Evolutionary conservation across 2,113 vertebrate genomes (phyloP).

Genomic region (Budorcas taxicolor): DNA sequence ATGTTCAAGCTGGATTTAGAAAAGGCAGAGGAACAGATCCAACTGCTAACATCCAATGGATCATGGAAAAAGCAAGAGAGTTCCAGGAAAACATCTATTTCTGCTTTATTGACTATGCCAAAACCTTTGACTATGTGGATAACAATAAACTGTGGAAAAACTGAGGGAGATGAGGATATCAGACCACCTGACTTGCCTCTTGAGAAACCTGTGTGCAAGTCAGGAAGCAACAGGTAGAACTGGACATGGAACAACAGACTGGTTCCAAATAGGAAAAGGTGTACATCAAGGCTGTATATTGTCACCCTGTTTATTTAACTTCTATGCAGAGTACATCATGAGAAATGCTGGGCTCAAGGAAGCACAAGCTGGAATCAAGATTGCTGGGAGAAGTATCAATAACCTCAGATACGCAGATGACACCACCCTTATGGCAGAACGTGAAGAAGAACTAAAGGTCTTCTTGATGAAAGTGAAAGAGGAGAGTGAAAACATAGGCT

Average conservation of each 20-base stretch:
- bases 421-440: background rate
- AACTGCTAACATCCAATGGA: too few species aligned
- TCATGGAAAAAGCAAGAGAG: too few species aligned
- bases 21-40: too few species aligned
- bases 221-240: background rate
- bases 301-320: background rate
- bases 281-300: accelerated
- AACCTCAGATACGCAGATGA: background rate
- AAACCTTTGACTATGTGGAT: background rate
- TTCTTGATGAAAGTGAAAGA: background rate
- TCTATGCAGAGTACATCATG: background rate
- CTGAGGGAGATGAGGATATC: background rate
- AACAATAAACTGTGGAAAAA: background rate
- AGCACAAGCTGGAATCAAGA: background rate
- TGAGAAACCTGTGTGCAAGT: background rate
- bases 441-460: background rate
- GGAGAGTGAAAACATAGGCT: background rate
- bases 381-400: accelerated
- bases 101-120: too few species aligned
- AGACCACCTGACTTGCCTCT: background rate
- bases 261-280: background rate
- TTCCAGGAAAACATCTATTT: too few species aligned
- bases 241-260: background rate
- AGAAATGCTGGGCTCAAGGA: background rate
- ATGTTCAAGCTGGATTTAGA: too few species aligned